Evolutionary conservation across 1,140 invertebrate species (phyloP).

Genomic region (Panulirus ornatus): DNA sequence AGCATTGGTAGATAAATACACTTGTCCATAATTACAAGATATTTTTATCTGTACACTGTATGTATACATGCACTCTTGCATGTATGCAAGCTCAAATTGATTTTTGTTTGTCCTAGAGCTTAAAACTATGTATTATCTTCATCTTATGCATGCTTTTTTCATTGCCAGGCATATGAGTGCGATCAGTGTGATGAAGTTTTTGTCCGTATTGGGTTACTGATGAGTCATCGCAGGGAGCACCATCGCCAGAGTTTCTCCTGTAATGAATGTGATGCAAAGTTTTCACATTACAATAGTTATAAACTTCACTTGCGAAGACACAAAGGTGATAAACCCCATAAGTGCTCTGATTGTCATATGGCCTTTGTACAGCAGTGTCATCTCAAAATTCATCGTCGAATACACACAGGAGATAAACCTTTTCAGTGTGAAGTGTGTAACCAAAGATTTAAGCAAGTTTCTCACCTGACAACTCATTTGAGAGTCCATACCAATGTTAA

Average conservation of each 20-base stretch:
- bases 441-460: slow-evolving; percentile 60
- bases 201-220: slow-evolving; percentile 47
- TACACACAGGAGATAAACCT: slow-evolving; percentile 65
- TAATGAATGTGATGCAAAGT: slow-evolving; percentile 59
- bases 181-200: slow-evolving; percentile 66
- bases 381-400: slow-evolving; percentile 57
- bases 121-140: too few relatives aligned
- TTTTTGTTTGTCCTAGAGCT: too few relatives aligned
- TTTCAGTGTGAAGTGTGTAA: slow-evolving; percentile 56
- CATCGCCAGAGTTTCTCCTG: slow-evolving; percentile 65
- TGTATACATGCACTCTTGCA: too few relatives aligned
- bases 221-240: slow-evolving; percentile 47
- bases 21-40: too few relatives aligned
- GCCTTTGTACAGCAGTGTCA: slow-evolving; percentile 66
- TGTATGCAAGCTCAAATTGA: too few relatives aligned
- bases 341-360: slow-evolving; percentile 60
- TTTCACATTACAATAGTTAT: slow-evolving; percentile 61
- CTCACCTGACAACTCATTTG: slow-evolving; percentile 55
- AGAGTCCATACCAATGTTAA: slow-evolving; percentile 64
- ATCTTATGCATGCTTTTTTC: neutral
- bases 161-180: slow-evolving; percentile 60
- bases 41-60: too few relatives aligned
- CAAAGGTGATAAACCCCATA: slow-evolving; percentile 60
- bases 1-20: too few relatives aligned
- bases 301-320: slow-evolving; percentile 51